Evolutionary conservation across 2,888 invertebrate species (phyloP), one percentile per base, ranked within the genome.

Genomic region (Macrosiphum euphorbiae): DNA sequence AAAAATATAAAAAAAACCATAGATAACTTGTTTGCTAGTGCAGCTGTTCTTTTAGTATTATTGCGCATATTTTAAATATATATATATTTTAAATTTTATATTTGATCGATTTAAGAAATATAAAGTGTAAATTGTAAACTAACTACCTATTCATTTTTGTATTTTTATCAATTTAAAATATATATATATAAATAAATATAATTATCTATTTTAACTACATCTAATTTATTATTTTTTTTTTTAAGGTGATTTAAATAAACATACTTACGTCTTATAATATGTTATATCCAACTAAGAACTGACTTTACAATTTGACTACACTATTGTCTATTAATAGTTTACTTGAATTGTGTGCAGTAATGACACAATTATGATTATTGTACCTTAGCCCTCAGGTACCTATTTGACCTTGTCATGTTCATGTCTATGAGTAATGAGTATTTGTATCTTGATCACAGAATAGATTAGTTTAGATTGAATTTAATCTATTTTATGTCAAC

Each of bases 21-120:
- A 4, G 67, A 78, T 52, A 88, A 41, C 24, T 5, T 88, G 7
- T 92, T 92, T 88, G 50, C 41, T 50, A 28, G 41, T 50, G 8
- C 87, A 24, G 26, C 28, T 94, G 50, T 94, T 41, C 13, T 52
- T 1, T 41, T 94, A 35, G 41, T 67, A 67, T 55, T 92, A 50
- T 78, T 88, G 7, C n/a, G 78, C 13, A n/a, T 88, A 55, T 8
- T 92, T 78, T 88, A 88, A 91, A 44, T 26, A 55, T 52, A 24
- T 52, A 24, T 20, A 55, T 52, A 13, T 67, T 3, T 44, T 44
- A 7, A 61, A 61, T 11, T 61, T 67, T 67, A 7, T 67, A n/a
- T 1, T 67, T 67, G n/a, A 67, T 67, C 4, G 1, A 67, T 61
- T 67, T 67, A 67, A 35, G 1, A 67, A 67, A 13, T 67, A 16